phyloP scores from a whole-genome alignment of 2,888 invertebrate genomes.

The Cheilosia impressa region DNA sequence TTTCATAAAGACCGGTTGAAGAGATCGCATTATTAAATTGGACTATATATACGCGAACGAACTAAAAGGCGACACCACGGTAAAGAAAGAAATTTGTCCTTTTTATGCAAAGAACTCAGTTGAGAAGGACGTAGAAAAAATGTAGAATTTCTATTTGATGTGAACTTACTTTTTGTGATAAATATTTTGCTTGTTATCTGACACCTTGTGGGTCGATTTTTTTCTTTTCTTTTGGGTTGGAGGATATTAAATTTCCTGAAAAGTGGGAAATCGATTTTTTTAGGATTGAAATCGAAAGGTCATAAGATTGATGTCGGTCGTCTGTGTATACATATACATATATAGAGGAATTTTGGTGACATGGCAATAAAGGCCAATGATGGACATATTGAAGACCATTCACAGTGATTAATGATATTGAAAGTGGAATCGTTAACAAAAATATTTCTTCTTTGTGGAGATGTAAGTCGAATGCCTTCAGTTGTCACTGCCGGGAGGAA shows the following conservation, averaged over 20 bases:
- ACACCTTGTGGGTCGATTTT: conserved; percentile 9
- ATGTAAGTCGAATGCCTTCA: no score
- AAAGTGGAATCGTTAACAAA: no score
- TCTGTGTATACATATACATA: no score
- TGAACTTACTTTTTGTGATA: conserved; percentile 4
- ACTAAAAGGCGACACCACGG: background rate
- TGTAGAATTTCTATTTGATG: background rate
- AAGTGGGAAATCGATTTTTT: background rate
- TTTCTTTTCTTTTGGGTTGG: background rate
- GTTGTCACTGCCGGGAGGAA: no score
- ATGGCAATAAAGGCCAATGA: no score
- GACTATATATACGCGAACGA: background rate
- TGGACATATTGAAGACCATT: no score
- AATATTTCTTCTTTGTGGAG: no score
- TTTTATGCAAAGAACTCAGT: background rate
- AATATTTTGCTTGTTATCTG: background rate
- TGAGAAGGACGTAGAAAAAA: no score
- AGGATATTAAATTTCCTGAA: conserved; percentile 13
- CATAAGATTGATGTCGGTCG: background rate
- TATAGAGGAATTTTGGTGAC: no score
- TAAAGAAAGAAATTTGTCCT: background rate
- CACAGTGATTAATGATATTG: no score
- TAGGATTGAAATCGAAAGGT: background rate
- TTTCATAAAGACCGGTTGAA: background rate
- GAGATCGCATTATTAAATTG: conserved; percentile 11